Evolutionary conservation across 2,888 invertebrate genomes (phyloP).

Genomic region (Nomada ferruginata): DNA sequence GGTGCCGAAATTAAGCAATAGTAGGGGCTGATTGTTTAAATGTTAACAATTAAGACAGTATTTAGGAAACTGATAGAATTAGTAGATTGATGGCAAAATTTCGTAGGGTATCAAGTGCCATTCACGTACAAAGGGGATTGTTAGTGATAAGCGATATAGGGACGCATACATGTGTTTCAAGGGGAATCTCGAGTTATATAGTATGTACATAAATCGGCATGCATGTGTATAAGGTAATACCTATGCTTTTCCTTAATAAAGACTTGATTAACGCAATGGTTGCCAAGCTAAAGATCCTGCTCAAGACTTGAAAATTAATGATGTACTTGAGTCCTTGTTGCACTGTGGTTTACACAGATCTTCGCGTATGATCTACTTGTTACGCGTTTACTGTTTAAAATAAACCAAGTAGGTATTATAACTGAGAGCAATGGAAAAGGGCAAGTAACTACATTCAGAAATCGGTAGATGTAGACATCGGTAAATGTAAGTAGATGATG

Average conservation of each 20-base stretch:
- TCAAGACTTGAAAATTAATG: not conserved
- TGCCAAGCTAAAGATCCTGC: not conserved
- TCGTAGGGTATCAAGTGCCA: not conserved
- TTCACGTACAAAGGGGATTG: slow-evolving; percentile 14
- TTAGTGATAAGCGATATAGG: slow-evolving; percentile 21
- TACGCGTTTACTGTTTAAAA: no score
- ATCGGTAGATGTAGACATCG: no score
- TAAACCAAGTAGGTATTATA: no score
- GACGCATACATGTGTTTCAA: not conserved
- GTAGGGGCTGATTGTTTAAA: no score
- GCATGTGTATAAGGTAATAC: not conserved
- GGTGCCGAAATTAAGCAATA: no score
- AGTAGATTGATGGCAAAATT: slow-evolving; percentile 1
- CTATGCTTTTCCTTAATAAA: not conserved
- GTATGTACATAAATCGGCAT: slow-evolving; percentile 9
- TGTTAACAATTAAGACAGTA: not conserved
- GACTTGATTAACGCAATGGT: not conserved
- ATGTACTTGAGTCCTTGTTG: not conserved
- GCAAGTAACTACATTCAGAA: no score
- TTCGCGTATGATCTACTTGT: no score
- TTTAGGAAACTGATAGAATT: not conserved
- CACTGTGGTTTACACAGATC: not conserved
- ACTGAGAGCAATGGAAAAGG: no score
- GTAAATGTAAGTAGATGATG: no score
- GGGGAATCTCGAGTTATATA: not conserved